phyloP scores from a whole-genome alignment of 92 coral and sea anemone genomes.

The Palythoa grandiflora region DNA sequence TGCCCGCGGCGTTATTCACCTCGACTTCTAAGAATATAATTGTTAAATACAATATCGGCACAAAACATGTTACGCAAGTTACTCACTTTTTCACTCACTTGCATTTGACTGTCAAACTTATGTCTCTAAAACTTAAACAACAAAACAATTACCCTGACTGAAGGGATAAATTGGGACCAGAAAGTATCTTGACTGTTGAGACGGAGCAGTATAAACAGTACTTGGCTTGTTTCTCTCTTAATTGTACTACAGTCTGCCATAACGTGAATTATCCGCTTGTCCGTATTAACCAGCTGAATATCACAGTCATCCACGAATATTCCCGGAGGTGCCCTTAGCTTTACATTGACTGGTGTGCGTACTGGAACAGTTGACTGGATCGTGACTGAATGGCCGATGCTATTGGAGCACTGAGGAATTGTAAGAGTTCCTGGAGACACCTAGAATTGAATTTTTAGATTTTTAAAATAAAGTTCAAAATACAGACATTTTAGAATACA shows the following conservation, averaged over 20 bases:
- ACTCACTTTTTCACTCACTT: too few species aligned
- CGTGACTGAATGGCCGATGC: background rate
- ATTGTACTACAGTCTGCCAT: constrained; percentile 32
- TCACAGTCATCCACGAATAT: constrained; percentile 28
- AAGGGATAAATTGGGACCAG: constrained; percentile 25
- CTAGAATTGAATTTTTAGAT: background rate
- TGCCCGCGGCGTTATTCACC: too few species aligned
- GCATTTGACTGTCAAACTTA: too few species aligned
- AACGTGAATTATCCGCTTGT: constrained; percentile 26
- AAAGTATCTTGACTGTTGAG: constrained; percentile 23
- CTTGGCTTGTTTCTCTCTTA: constrained; percentile 1
- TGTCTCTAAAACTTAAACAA: background rate
- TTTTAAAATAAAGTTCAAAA: too few species aligned
- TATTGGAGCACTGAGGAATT: constrained; percentile 23
- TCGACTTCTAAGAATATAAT: too few species aligned
- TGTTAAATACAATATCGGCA: too few species aligned
- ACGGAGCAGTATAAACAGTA: background rate
- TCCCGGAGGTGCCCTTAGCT: constrained; percentile 28
- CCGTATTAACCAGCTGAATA: constrained; percentile 34
- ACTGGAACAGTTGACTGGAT: constrained; percentile 39
- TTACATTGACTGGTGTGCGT: constrained; percentile 27
- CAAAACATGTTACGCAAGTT: too few species aligned
- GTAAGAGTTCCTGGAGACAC: constrained; percentile 30
- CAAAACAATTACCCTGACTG: constrained; percentile 14
- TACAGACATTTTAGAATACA: too few species aligned